A percentile compares a stretch with the other conserved stretches of the same genome.
phyloP scores from a whole-genome alignment of 1,140 invertebrate species.

The Plodia interpunctella region DNA sequence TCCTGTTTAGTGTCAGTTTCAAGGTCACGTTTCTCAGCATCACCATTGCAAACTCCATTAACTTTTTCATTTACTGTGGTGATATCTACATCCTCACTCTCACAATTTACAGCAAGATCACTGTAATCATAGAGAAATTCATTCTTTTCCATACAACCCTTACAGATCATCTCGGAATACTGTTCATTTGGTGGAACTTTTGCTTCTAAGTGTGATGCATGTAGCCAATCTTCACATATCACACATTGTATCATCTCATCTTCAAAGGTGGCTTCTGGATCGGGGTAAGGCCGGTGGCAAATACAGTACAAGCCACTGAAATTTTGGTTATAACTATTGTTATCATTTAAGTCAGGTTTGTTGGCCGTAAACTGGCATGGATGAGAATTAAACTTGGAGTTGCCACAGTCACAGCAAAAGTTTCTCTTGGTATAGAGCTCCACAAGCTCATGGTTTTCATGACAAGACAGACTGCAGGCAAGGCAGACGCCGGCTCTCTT shows the following conservation, averaged over 20 bases:
- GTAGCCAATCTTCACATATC: slow-evolving; percentile 99
- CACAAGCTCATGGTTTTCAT: slow-evolving; percentile 96
- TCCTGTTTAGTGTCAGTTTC: neutral
- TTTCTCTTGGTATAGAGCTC: slow-evolving; percentile 98
- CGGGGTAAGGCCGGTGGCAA: slow-evolving; percentile 96
- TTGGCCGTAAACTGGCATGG: slow-evolving; percentile 85
- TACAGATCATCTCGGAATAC: slow-evolving; percentile 89
- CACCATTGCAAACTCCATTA: slow-evolving; percentile 12
- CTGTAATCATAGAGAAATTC: slow-evolving; percentile 87
- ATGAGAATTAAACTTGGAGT: slow-evolving; percentile 86
- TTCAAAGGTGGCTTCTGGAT: slow-evolving; percentile 86
- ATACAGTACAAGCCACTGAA: slow-evolving; percentile 95
- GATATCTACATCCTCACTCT: slow-evolving; percentile 34
- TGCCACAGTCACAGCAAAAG: slow-evolving; percentile 98
- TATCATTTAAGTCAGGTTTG: slow-evolving; percentile 83
- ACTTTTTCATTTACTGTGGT: neutral
- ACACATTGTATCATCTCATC: slow-evolving; percentile 98
- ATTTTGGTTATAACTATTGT: slow-evolving; percentile 96
- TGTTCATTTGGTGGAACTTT: slow-evolving; percentile 79
- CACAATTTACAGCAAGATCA: slow-evolving; percentile 55
- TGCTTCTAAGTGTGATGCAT: slow-evolving; percentile 87
- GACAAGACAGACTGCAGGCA: slow-evolving; percentile 96
- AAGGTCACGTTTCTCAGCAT: neutral
- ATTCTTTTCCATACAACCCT: slow-evolving; percentile 84
- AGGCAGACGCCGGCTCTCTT: slow-evolving; percentile 92